A percentile compares a stretch with the other conserved stretches of the same genome.
These are phyloP conservation scores for Drosophila subpulchrella DNA, from an alignment of 1,140 invertebrate genomes.

Conservation along the genomic window DNA sequence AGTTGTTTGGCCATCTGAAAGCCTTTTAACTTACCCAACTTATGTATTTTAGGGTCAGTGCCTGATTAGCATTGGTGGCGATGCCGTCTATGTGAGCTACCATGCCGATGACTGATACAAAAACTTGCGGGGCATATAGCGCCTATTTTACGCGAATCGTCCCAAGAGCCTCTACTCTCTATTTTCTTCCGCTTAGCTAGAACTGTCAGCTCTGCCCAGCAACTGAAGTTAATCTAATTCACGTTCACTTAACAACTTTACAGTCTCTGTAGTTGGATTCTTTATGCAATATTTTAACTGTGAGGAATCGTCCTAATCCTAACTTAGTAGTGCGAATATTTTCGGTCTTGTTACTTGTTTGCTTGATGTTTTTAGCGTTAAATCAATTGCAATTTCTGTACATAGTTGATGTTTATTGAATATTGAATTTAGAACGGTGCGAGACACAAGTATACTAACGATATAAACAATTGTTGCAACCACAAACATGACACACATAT, in stretches of 20 bases:
- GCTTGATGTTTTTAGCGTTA: conserved; percentile 58
- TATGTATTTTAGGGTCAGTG: conserved; percentile 91
- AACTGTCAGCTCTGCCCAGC: conserved; percentile 34
- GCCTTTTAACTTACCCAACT: neutral
- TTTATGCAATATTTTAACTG: conserved; percentile 72
- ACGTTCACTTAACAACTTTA: conserved; percentile 21
- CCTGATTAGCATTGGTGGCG: conserved; percentile 97
- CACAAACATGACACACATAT: conserved; percentile 36
- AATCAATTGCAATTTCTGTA: conserved; percentile 62
- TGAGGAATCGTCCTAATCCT: conserved; percentile 51
- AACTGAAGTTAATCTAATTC: conserved; percentile 11
- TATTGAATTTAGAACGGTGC: conserved; percentile 62
- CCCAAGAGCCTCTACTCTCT: conserved; percentile 70
- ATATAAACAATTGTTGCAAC: conserved; percentile 35
- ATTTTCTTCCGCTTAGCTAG: conserved; percentile 40
- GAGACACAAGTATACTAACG: conserved; percentile 35
- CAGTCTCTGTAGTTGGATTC: conserved; percentile 42
- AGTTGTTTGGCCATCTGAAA: neutral
- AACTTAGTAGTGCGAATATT: conserved; percentile 55
- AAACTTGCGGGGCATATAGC: conserved; percentile 75
- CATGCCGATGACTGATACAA: conserved; percentile 81
- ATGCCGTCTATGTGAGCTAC: conserved; percentile 91
- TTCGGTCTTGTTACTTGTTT: conserved; percentile 70
- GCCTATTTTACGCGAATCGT: conserved; percentile 74
- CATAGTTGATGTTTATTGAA: conserved; percentile 75